Base-by-base conservation (phyloP, 2,113 vertebrate genomes). In the Lagopus muta region DNA sequence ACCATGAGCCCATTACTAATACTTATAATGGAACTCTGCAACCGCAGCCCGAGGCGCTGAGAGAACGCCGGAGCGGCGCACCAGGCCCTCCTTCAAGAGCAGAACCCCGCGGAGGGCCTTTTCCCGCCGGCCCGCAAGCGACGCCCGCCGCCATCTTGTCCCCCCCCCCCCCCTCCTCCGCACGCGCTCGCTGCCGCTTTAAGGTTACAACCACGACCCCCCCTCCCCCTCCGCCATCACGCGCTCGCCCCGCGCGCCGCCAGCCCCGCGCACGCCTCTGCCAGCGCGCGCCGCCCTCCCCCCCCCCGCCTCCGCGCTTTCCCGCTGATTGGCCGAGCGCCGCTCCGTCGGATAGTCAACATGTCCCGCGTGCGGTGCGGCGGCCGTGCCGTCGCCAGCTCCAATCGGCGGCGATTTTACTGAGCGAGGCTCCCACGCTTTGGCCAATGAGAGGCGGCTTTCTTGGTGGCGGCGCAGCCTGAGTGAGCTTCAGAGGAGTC, bases 381-480 rank as follows among this genome's bases (percentile, higher is more conserved):
- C 67, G 24, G 34, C 76, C 2, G 32, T 16, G 11, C 48, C 2
- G 18, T 11, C 2, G 19, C 10, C 4, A 3, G 21, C 43, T 0
- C 97, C 96, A 98, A 97, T 97, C 57, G 28, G 19, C 7, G 38
- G 5, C 3, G 4, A 3, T 4, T 38, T 98, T 97, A 88, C 84
- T 97, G 8, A 2, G 34, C 50, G 47, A 42, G 21, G 13, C 1
- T 81, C 64, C 9, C 2, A 3, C 3, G 1, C 5, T 52, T 27
- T 5, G 50, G 50, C 98, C 97, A 97, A 97, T 95, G 8, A 66
- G 73, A 55, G 17, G 40, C 4, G 32, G 21, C 1, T 24, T 97
- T 97, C 30, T 97, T 98, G 60, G 69, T 48, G 61, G 97, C 76
- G 84, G 86, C 74, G 89, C 89, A 93, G 92, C 89, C 93, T 52